phyloP scores from a whole-genome alignment of 1,140 invertebrate species.

The Caenorhabditis latens region DNA sequence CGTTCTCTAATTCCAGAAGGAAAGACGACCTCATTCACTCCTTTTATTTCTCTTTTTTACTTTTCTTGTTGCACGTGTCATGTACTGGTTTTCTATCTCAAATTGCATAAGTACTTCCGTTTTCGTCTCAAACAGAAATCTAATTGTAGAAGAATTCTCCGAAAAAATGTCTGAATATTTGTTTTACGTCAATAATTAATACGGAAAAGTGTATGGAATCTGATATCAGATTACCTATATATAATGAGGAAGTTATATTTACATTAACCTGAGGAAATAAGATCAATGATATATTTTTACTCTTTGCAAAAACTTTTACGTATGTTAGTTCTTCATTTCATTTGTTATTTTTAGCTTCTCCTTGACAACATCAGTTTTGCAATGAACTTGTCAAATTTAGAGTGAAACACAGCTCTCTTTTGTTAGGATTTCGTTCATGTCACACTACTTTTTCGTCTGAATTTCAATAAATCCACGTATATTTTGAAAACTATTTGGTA shows the following conservation, averaged over 20 bases:
- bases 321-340: background rate
- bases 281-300: conserved; percentile 10
- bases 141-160: background rate
- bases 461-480: no score
- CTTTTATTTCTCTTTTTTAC: background rate
- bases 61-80: background rate
- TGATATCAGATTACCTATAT: background rate
- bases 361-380: background rate
- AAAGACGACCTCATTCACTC: conserved; percentile 24
- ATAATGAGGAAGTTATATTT: background rate
- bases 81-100: conserved; percentile 32
- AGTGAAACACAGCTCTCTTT: background rate
- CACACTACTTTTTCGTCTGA: no score
- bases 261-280: background rate
- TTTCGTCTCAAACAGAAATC: background rate
- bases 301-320: background rate
- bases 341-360: background rate
- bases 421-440: no score
- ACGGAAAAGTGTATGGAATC: background rate
- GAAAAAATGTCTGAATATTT: background rate
- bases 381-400: conserved; percentile 13
- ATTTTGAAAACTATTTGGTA: no score
- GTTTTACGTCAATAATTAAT: conserved; percentile 23
- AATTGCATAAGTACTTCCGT: conserved; percentile 23
- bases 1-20: conserved; percentile 42